Evolutionary conservation across 2,113 vertebrate species (phyloP).

Genomic region (Dicerorhinus sumatrensis): DNA sequence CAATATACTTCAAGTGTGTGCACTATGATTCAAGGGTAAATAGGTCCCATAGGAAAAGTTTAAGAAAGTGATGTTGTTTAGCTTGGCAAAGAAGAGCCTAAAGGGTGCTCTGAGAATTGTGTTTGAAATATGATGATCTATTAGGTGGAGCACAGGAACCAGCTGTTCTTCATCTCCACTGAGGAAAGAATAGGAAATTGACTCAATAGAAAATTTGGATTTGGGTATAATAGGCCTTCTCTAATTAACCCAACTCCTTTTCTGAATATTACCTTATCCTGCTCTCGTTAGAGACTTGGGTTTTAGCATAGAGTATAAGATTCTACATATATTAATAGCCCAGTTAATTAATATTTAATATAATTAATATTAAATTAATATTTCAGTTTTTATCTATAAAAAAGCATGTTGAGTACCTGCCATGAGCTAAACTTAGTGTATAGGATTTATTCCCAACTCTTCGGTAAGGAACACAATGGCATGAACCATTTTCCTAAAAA

Average conservation of each 20-base stretch:
- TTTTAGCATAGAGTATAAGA: neutral
- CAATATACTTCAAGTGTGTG: conserved; percentile 40
- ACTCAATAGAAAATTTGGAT: conserved; percentile 24
- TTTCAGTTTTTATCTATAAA: conserved; percentile 25
- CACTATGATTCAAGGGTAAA: conserved; percentile 72
- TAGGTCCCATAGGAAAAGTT: conserved; percentile 71
- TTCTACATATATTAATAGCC: neutral
- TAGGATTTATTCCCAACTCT: neutral
- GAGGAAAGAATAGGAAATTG: conserved; percentile 51
- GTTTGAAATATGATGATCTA: conserved; percentile 72
- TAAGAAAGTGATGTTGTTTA: conserved; percentile 71
- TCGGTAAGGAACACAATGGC: neutral
- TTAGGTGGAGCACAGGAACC: conserved; percentile 63
- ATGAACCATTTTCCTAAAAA: neutral
- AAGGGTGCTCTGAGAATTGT: conserved; percentile 70
- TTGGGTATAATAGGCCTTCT: neutral
- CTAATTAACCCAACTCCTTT: conserved; percentile 36
- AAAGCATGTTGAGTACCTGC: neutral
- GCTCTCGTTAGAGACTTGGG: neutral
- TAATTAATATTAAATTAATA: too few species aligned
- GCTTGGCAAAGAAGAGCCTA: conserved; percentile 67
- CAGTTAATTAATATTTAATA: too few species aligned
- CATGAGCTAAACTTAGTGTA: neutral
- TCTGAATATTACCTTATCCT: conserved; percentile 1
- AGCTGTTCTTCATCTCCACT: conserved; percentile 63